Percentiles rank a stretch among this genome's conserved stretches.
phyloP scores from a whole-genome alignment of 2,113 vertebrate species.

The Gopherus evgoodei region DNA sequence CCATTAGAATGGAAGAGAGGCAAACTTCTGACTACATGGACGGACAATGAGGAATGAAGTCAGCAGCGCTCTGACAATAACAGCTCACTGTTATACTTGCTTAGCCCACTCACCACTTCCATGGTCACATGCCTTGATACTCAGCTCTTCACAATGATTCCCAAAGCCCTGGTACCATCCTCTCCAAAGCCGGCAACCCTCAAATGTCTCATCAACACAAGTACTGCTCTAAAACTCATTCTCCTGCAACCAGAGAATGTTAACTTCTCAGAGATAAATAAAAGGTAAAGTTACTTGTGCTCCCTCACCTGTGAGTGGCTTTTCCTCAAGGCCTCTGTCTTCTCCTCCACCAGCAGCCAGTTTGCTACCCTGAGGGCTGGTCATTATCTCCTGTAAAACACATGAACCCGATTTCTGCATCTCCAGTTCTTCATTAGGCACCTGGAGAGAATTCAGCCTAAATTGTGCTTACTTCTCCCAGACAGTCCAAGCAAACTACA shows the following conservation, averaged over 20 bases:
- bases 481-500: neutral
- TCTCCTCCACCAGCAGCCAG: conserved; percentile 69
- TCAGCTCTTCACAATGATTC: neutral
- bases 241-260: neutral
- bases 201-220: neutral
- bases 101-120: neutral
- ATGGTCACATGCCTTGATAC: neutral
- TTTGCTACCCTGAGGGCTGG: conserved; percentile 76
- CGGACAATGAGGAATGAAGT: neutral
- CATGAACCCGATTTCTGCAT: neutral
- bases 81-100: neutral
- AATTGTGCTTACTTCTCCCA: neutral
- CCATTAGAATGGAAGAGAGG: neutral
- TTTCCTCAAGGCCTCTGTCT: conserved; percentile 59
- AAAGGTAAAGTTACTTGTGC: neutral
- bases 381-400: conserved; percentile 83
- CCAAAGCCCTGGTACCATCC: neutral
- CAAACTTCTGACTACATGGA: neutral
- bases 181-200: neutral
- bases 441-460: neutral
- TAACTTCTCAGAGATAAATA: neutral
- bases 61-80: neutral
- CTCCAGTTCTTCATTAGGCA: neutral
- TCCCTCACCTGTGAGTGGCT: conserved; percentile 57
- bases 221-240: neutral